phyloP scores from a whole-genome alignment of 2,113 vertebrate genomes.

The Mus pahari region DNA sequence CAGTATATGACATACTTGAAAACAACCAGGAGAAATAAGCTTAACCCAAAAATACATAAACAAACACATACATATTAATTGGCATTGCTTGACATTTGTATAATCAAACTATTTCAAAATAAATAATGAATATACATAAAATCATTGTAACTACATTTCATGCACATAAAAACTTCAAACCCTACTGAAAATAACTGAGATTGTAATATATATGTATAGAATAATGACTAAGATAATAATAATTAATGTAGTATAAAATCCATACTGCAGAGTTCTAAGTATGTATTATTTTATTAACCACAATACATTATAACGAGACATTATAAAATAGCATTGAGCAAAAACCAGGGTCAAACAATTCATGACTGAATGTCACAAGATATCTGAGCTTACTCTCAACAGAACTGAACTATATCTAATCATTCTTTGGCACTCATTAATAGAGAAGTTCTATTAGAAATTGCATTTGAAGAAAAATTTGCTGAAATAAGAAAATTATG shows the following conservation, averaged over 20 bases:
- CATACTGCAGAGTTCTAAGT: neutral
- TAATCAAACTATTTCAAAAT: neutral
- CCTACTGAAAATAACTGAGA: neutral
- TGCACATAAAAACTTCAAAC: neutral
- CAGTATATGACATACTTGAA: neutral
- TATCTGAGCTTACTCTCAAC: neutral
- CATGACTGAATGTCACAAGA: neutral
- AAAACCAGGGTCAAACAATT: neutral
- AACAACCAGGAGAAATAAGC: neutral
- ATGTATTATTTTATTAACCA: neutral
- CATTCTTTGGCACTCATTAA: neutral
- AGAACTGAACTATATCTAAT: neutral
- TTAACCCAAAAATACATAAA: neutral
- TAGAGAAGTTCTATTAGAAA: neutral
- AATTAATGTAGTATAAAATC: neutral
- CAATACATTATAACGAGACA: neutral
- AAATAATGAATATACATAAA: neutral
- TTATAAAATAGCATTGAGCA: neutral
- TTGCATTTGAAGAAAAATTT: constrained; percentile 9
- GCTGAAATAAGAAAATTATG: constrained; percentile 39
- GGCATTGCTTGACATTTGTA: neutral
- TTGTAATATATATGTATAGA: neutral
- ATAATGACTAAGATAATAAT: neutral
- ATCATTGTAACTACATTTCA: neutral
- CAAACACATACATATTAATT: neutral